Evolutionary conservation across 2,113 vertebrate species (phyloP).

Genomic region (Pipra filicauda): DNA sequence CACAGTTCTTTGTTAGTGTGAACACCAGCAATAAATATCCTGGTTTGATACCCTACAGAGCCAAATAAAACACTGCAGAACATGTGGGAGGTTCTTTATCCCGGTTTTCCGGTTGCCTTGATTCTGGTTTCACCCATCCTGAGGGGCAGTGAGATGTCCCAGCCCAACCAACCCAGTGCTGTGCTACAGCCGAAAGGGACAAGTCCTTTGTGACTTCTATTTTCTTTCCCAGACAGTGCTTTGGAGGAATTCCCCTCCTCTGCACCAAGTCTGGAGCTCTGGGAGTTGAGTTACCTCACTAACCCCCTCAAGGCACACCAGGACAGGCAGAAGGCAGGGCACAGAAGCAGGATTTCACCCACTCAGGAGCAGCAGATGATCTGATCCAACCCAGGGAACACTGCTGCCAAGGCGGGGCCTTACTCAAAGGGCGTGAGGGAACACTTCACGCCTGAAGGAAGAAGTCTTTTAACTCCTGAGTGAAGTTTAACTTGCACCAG

Average conservation of each 20-base stretch:
- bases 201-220: neutral
- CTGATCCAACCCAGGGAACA: neutral
- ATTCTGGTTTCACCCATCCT: neutral
- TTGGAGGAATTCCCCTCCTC: neutral
- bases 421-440: neutral
- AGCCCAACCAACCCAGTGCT: neutral
- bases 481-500: neutral
- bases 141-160: neutral
- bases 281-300: neutral
- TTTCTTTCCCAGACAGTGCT: neutral
- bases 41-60: neutral
- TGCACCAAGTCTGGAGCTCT: neutral
- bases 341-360: neutral
- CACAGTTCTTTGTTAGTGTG: neutral
- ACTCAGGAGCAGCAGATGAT: neutral
- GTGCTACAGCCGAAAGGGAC: neutral
- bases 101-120: neutral
- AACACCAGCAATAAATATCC: neutral
- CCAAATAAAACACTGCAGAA: slow-evolving; percentile 18
- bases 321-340: neutral
- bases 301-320: neutral
- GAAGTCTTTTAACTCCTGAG: neutral
- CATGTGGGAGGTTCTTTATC: neutral
- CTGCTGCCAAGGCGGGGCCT: neutral
- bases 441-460: neutral